A percentile compares a stretch with the other conserved stretches of the same genome.
Evolutionary conservation across 1,140 invertebrate genomes (phyloP).

Genomic region (Bombus impatiens): DNA sequence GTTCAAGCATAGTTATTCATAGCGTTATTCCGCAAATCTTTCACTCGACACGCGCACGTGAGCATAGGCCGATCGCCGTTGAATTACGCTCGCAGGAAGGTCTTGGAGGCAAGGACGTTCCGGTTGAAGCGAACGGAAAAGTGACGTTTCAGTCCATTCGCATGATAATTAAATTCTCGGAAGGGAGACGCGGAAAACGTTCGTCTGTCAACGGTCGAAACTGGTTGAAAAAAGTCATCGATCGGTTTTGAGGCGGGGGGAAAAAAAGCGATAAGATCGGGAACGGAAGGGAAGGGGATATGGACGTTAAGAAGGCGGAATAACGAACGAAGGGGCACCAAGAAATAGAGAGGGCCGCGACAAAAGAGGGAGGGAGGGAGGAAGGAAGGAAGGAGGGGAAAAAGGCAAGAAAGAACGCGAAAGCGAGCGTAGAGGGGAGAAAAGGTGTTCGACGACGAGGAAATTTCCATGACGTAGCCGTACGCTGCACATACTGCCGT

Average conservation of each 20-base stretch:
- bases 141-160: background rate
- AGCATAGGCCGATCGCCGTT: background rate
- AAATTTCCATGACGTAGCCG: constrained; percentile 73
- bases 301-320: constrained; percentile 26
- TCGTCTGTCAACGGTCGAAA: background rate
- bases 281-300: background rate
- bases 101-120: constrained; percentile 14
- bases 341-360: constrained; percentile 1
- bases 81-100: background rate
- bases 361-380: background rate
- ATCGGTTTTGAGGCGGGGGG: background rate
- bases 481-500: background rate
- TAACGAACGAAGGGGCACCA: constrained; percentile 1
- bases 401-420: constrained; percentile 30
- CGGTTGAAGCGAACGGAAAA: constrained; percentile 3
- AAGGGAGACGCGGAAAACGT: background rate
- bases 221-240: background rate
- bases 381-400: background rate
- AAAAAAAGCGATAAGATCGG: no score
- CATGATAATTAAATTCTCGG: background rate
- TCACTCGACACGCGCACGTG: background rate
- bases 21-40: background rate
- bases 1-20: background rate
- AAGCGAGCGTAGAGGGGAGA: constrained; percentile 35
- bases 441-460: constrained; percentile 61